Evolutionary conservation across 1,140 invertebrate species (phyloP).

Genomic region (Cherax destructor): DNA sequence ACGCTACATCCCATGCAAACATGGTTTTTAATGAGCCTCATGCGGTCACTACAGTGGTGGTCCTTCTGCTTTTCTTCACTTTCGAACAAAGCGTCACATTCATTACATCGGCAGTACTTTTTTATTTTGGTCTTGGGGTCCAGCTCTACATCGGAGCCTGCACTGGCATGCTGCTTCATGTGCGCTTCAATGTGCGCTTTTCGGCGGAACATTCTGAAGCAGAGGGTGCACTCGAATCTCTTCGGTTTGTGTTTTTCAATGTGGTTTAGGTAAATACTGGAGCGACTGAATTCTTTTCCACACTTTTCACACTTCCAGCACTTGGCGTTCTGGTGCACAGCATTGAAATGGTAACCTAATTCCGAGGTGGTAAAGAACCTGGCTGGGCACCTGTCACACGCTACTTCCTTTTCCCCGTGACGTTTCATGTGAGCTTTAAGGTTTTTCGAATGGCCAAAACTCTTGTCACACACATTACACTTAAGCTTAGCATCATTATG

Average conservation of each 20-base stretch:
- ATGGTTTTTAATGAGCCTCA: slow-evolving; percentile 7
- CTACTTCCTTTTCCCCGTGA: slow-evolving; percentile 44
- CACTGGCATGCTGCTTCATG: slow-evolving; percentile 34
- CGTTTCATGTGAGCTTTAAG: slow-evolving; percentile 46
- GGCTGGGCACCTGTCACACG: slow-evolving; percentile 37
- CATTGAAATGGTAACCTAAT: slow-evolving; percentile 45
- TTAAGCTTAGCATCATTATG: slow-evolving; percentile 26
- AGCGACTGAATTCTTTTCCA: slow-evolving; percentile 34
- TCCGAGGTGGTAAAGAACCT: slow-evolving; percentile 50
- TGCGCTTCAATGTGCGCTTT: slow-evolving; percentile 39
- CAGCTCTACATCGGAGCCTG: neutral
- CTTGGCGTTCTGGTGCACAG: slow-evolving; percentile 35
- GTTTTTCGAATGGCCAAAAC: slow-evolving; percentile 33
- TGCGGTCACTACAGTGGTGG: slow-evolving; percentile 36
- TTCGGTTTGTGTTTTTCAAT: slow-evolving; percentile 38
- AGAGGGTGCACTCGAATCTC: slow-evolving; percentile 42
- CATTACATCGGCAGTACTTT: slow-evolving; percentile 40
- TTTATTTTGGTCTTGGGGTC: slow-evolving; percentile 12
- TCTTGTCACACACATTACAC: slow-evolving; percentile 25
- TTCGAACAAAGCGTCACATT: slow-evolving; percentile 42
- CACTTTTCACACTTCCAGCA: slow-evolving; percentile 53
- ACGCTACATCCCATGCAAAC: slow-evolving; percentile 28
- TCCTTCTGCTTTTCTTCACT: slow-evolving; percentile 24
- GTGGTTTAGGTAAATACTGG: slow-evolving; percentile 40
- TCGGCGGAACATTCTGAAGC: slow-evolving; percentile 32